Evolutionary conservation across 2,888 invertebrate genomes (phyloP).

Genomic region (Apamea epomidion): DNA sequence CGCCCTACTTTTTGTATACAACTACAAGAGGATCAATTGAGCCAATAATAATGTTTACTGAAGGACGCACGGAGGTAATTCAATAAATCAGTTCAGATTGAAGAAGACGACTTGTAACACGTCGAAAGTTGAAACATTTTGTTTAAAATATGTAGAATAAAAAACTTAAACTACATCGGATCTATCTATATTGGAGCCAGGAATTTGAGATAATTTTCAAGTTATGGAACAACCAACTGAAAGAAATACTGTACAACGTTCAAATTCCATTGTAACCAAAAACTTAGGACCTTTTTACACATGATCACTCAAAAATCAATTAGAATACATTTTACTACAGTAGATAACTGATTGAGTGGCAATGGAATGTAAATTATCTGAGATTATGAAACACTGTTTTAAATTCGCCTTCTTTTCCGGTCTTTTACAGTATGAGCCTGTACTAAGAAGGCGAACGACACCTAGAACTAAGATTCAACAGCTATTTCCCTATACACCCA

Average conservation of each 20-base stretch:
- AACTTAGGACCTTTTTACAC: not conserved
- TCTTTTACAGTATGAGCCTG: slow-evolving; percentile 36
- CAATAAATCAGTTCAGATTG: slow-evolving; percentile 6
- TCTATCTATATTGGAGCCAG: not conserved
- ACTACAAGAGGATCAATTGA: slow-evolving; percentile 9
- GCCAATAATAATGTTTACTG: not conserved
- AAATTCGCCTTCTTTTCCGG: slow-evolving; percentile 25
- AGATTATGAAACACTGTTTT: not conserved
- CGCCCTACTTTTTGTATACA: not conserved
- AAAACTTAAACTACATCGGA: not conserved
- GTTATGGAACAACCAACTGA: not conserved
- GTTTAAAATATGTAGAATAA: not conserved
- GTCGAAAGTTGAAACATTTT: not conserved
- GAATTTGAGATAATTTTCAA: not conserved
- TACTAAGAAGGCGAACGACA: slow-evolving; percentile 19
- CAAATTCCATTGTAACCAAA: not conserved
- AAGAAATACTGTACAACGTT: not conserved
- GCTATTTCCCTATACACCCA: slow-evolving; percentile 32
- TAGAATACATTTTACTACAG: not conserved
- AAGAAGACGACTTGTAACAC: not conserved
- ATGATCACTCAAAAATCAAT: not conserved
- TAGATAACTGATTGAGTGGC: not conserved
- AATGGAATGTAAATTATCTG: not conserved
- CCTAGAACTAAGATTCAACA: slow-evolving; percentile 8
- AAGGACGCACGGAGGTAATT: not conserved